Evolutionary conservation across 2,888 invertebrate species (phyloP).

Genomic region (Scelioninae gen. 1): DNA sequence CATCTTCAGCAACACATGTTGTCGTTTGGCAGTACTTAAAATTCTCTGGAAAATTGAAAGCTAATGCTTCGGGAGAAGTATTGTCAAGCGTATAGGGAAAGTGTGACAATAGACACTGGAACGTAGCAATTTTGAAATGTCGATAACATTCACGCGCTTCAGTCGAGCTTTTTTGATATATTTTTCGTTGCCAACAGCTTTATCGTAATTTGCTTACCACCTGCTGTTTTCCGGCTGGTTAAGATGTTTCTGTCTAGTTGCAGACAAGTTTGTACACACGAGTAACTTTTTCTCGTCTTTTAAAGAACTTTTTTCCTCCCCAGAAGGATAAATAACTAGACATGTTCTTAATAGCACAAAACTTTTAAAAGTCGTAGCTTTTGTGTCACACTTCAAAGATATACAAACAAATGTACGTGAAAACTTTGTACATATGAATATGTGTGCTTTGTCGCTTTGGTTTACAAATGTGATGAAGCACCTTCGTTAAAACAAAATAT

Average conservation of each 20-base stretch:
- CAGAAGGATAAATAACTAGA: slow-evolving; percentile 29
- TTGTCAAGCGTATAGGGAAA: slow-evolving; percentile 62
- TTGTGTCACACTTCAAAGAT: slow-evolving; percentile 26
- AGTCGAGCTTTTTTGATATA: slow-evolving; percentile 54
- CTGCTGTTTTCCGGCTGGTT: slow-evolving; percentile 66
- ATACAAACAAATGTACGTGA: slow-evolving; percentile 10
- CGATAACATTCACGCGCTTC: slow-evolving; percentile 79
- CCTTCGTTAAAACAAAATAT: slow-evolving; percentile 37
- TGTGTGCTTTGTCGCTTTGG: neutral
- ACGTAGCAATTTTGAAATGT: slow-evolving; percentile 82
- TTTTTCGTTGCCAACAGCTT: slow-evolving; percentile 59
- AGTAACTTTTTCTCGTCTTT: slow-evolving; percentile 38
- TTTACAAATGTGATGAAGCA: slow-evolving; percentile 33
- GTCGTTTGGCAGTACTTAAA: slow-evolving; percentile 48
- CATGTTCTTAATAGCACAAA: slow-evolving; percentile 32
- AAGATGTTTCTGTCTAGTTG: slow-evolving; percentile 56
- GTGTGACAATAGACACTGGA: slow-evolving; percentile 79
- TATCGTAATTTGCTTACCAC: slow-evolving; percentile 72
- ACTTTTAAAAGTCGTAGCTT: slow-evolving; percentile 42
- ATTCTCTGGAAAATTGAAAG: slow-evolving; percentile 50
- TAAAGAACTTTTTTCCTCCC: slow-evolving; percentile 1
- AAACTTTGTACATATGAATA: slow-evolving; percentile 5
- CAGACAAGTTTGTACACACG: slow-evolving; percentile 44
- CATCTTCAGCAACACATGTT: slow-evolving; percentile 3
- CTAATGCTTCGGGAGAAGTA: slow-evolving; percentile 23